These are phyloP conservation scores for Chamaea fasciata DNA, from an alignment of 2,113 vertebrate genomes.

Conservation along the genomic window DNA sequence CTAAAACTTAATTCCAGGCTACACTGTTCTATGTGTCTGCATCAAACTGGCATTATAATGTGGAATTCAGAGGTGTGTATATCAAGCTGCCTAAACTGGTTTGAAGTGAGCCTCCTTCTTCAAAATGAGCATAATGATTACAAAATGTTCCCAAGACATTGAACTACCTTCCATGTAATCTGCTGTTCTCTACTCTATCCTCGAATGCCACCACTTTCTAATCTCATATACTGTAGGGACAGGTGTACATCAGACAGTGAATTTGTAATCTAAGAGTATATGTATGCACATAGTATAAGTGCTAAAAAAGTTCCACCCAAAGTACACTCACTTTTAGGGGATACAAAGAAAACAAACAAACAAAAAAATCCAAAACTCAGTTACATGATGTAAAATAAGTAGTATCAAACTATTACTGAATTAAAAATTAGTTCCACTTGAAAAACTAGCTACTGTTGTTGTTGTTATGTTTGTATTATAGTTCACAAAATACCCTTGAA, in stretches of 20 bases:
- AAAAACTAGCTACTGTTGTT: not conserved
- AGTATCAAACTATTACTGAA: not conserved
- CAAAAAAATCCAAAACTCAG: rapidly evolving
- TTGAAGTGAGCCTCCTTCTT: not conserved
- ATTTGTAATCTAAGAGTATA: not conserved
- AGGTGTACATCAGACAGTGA: not conserved
- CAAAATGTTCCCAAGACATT: not conserved
- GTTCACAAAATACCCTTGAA: not conserved
- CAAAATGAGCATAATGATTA: not conserved
- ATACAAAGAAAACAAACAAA: not conserved
- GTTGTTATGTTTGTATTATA: not conserved
- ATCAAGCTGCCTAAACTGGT: not conserved
- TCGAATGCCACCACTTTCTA: not conserved
- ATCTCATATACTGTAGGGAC: not conserved
- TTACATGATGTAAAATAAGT: not conserved
- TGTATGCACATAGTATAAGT: rapidly evolving
- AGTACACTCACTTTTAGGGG: not conserved
- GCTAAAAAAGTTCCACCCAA: not conserved
- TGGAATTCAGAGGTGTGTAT: not conserved
- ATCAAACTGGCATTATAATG: not conserved
- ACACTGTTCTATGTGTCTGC: not conserved
- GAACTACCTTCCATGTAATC: not conserved
- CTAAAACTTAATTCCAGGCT: not conserved
- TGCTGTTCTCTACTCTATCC: not conserved
- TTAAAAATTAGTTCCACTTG: not conserved